Evolutionary conservation across 2,113 vertebrate genomes (phyloP).

Genomic region (Laterallus jamaicensis): DNA sequence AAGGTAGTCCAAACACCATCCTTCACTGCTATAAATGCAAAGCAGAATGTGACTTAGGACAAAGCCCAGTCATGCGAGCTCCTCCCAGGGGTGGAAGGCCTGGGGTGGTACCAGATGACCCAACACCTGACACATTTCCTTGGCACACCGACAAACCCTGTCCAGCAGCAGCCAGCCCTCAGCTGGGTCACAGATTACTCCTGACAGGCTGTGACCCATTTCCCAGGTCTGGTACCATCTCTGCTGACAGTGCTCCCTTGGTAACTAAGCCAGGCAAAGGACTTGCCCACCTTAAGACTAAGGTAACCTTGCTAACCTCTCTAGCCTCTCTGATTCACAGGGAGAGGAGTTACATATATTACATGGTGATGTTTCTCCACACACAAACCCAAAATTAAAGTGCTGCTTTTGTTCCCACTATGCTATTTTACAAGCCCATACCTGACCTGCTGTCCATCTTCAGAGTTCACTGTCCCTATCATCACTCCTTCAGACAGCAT

Average conservation of each 20-base stretch:
- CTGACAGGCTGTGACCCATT: neutral
- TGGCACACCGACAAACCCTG: neutral
- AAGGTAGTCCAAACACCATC: neutral
- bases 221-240: neutral
- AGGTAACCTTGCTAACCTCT: neutral
- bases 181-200: neutral
- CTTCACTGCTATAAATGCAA: neutral
- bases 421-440: neutral
- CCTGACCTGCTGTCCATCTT: neutral
- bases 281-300: neutral
- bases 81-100: neutral
- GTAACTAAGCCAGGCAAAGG: neutral
- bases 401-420: neutral
- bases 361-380: neutral
- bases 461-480: neutral
- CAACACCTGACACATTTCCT: neutral
- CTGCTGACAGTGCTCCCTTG: neutral
- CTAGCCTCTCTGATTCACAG: slow-evolving; percentile 7
- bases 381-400: slow-evolving; percentile 17
- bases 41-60: neutral
- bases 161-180: neutral
- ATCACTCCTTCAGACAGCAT: neutral
- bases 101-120: neutral
- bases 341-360: neutral
- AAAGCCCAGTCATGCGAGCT: neutral